Conservation (phyloP, 1,140 invertebrate genomes). For the Lasioglossum albipes region DNA sequence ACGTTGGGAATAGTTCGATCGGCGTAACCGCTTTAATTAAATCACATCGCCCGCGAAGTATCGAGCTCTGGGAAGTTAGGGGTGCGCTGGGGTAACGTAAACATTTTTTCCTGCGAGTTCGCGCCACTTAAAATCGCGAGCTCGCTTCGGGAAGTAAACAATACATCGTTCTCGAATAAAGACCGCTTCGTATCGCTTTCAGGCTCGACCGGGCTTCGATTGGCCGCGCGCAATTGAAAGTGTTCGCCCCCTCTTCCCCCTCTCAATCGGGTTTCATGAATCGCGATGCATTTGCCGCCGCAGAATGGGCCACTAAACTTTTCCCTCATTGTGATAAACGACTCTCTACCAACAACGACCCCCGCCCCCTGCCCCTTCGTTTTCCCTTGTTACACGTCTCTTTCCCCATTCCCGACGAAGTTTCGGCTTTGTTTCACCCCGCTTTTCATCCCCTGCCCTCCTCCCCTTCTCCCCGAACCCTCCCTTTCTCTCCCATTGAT, state of each 20-base stretch:
- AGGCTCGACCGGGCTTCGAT: not conserved
- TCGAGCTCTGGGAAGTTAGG: not conserved
- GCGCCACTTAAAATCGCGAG: not conserved
- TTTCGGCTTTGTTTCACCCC: not conserved
- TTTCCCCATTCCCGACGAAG: not conserved
- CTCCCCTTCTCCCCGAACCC: too few species aligned
- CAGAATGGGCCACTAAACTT: slow-evolving; percentile 27
- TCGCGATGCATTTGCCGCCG: slow-evolving; percentile 11
- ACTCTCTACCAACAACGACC: not conserved
- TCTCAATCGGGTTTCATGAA: not conserved
- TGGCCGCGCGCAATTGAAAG: slow-evolving; percentile 14
- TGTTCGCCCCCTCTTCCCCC: not conserved
- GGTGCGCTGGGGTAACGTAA: not conserved
- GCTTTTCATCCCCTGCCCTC: not conserved
- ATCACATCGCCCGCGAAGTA: not conserved
- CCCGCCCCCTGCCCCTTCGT: not conserved
- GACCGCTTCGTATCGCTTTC: slow-evolving; percentile 9
- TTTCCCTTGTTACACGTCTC: not conserved
- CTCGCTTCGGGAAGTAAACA: not conserved
- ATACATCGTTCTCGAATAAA: not conserved
- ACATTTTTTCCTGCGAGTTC: not conserved
- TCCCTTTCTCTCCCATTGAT: not conserved
- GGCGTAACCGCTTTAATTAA: slow-evolving; percentile 10
- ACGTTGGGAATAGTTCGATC: not conserved
- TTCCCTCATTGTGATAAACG: slow-evolving; percentile 30